Evolutionary conservation across 1,140 invertebrate species (phyloP).

Genomic region (Episyrphus balteatus): DNA sequence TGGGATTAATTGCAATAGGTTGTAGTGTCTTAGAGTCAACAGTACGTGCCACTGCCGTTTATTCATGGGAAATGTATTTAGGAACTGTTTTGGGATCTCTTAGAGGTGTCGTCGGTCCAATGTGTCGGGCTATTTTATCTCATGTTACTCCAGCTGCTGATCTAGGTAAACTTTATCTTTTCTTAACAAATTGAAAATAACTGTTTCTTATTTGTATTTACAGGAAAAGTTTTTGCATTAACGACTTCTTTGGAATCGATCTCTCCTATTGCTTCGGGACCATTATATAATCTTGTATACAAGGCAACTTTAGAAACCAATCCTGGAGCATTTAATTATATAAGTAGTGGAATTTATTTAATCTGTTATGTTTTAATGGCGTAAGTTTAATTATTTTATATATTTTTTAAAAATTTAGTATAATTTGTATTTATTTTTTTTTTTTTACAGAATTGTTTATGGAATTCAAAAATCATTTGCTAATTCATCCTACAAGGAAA

Average conservation of each 20-base stretch:
- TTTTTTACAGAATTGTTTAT: slow-evolving; percentile 16
- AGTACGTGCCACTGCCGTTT: slow-evolving; percentile 42
- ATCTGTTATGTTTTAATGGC: slow-evolving; percentile 36
- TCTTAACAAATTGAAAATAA: neutral
- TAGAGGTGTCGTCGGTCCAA: slow-evolving; percentile 44
- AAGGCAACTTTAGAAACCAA: slow-evolving; percentile 40
- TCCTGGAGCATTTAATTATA: slow-evolving; percentile 45
- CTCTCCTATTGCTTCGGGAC: slow-evolving; percentile 44
- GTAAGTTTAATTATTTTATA: slow-evolving; percentile 34
- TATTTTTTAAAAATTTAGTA: neutral
- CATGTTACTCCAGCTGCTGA: slow-evolving; percentile 51
- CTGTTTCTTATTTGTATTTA: slow-evolving; percentile 1
- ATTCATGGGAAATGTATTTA: slow-evolving; percentile 53
- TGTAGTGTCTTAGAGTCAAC: slow-evolving; percentile 38
- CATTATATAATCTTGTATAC: slow-evolving; percentile 52
- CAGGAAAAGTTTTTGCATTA: slow-evolving; percentile 50
- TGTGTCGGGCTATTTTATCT: slow-evolving; percentile 51
- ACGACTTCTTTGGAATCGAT: slow-evolving; percentile 50
- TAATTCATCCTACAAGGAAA: slow-evolving; percentile 20
- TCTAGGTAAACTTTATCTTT: slow-evolving; percentile 41
- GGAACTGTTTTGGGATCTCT: slow-evolving; percentile 42
- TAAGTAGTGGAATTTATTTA: slow-evolving; percentile 35
- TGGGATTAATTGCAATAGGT: slow-evolving; percentile 23
- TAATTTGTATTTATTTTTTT: neutral
- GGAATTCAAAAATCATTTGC: slow-evolving; percentile 24